Base-by-base conservation (phyloP, 2,888 invertebrate species). In the Cheilosia variabilis region DNA sequence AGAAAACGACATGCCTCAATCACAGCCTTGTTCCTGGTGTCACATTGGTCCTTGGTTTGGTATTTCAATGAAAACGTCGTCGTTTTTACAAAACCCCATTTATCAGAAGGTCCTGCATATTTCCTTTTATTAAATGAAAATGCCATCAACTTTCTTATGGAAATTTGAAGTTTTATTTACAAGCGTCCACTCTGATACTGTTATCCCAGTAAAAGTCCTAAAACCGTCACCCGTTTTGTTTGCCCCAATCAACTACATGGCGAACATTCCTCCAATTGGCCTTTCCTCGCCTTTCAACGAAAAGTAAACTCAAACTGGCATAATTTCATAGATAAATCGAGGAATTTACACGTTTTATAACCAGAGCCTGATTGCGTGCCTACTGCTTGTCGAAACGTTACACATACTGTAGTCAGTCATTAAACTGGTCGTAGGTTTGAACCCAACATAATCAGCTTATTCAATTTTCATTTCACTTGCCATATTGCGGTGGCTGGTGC, bases 381-480 rank as follows among this genome's bases (percentile, higher is more conserved):
- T 65, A 58, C 68, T 58, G 34, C 43, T 60, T 79, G 79, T 79
- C 73, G 73, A 83, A 72, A 57, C 19, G 62, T 62, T 69, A 65
- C 53, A 47, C 37, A 75, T 55, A 75, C 58, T 43, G 47, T 45
- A 57, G 83, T 62, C 83, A 63, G 50, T 83, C 72, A 79, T 68
- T 58, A 66, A 73, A 55, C 62, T 60, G 53, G 66, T 72, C 65
- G 82, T 83, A 68, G 82, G 82, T 43, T 75, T 81, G 43, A 63
- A 55, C 65, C 57, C 68, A 72, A 66, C 82, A 83, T 72, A 83
- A 78, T 79, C 55, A 55, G 55, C 69, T 84, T 84, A 75, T 84
- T 79, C 79, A 86, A 80, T 86, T 86, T 86, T 63, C 66, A 77
- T 81, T 81, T 72, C 76, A 81, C 76, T 86, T 72, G 76, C 71